Evolutionary conservation across 2,888 invertebrate species (phyloP), one percentile per base, ranked within the genome.

Genomic region (Copidosoma aretas): DNA sequence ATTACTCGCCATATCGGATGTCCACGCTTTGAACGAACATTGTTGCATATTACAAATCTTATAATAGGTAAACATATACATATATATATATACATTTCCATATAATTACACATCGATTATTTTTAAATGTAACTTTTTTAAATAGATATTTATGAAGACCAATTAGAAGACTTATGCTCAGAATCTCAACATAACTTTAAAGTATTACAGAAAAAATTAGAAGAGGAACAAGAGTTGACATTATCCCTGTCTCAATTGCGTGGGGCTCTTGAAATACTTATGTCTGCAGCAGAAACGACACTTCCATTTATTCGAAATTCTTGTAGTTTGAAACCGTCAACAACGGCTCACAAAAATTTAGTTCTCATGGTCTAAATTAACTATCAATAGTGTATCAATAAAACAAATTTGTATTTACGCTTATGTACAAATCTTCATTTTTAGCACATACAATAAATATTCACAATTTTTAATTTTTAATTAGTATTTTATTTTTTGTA

Each of bases 1-100:
- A 85, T 96, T n/a, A 87, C 88, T 74, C 89, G 87, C 69, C 86
- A 91, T 79, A 86, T 96, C 61, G 89, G 92, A 46, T 92, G 92
- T 78, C 86, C 89, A 63, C 87, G 91, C 73, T 95, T 92, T 82
- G 91, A 91, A 69, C 87, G 90, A 68, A 88, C 91, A 12, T 81
- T 97, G 0, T 86, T 92, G 63, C 91, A 93, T 84, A 91, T 93
- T 17, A 86, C 90, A 1, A 90, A 91, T 83, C 87, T 90, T 22
- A 87, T 96, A 8, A 32, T 32, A 32, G 32, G 32, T 32, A 32
- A 32, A 5, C 32, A 32, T 5, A 32, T 32, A 32, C 8, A 32
- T 32, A 5, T 32, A 8, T 32, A 32, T 5, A 3, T 32, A 8
- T 32, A 32, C 8, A 32, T 32, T 32, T 32, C 4, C 8, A 32